Evolutionary conservation across 92 coral and sea anemone species (phyloP), one percentile per base, ranked within the genome.

Genomic region (Metridium senile): DNA sequence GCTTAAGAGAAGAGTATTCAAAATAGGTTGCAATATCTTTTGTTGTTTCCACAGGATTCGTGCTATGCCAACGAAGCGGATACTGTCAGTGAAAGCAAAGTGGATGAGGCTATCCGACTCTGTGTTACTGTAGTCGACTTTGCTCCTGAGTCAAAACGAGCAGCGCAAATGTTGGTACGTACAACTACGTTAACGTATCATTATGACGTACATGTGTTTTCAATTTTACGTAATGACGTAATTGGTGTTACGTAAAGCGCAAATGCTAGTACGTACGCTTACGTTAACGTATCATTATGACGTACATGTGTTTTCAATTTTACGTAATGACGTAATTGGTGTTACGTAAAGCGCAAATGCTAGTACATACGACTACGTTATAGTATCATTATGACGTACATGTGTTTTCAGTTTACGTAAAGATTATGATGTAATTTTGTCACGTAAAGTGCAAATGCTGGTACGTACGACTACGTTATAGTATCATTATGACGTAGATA

Each of bases 81-180:
- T 62, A 77, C 91, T 9, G 86, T 82, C 3, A 93, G 92, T 27
- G 99, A 87, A 65, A 80, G 91, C 52, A 94, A 92, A 78, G 87
- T 96, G 21, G 99, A 96, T 84, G 89, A 89, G 1, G 97, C 97
- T 19, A 87, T 96, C 63, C 87, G 99, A 7, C 83, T 96, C 56
- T 96, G 99, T 74, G 99, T 96, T 16, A 96, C 99, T 0, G 99
- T 96, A 7, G 93, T 96, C 22, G 96, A 93, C 74, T 96, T 89
- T 66, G 94, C 99, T 9, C 99, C 99, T 20, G 99, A 96, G 67
- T 96, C 99, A 51, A 90, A 87, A 58, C 89, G 99, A 68, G 97
- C 99, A 21, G 88, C 96, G 21, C 99, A 96, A 86, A 96, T 96
- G 99, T 87, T 96, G 97, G 98, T 91, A 89, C 63, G 97, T 83